Evolutionary conservation across 2,797 vertebrate genomes (phyloP).

Genomic region (Neostethus bicornis): DNA sequence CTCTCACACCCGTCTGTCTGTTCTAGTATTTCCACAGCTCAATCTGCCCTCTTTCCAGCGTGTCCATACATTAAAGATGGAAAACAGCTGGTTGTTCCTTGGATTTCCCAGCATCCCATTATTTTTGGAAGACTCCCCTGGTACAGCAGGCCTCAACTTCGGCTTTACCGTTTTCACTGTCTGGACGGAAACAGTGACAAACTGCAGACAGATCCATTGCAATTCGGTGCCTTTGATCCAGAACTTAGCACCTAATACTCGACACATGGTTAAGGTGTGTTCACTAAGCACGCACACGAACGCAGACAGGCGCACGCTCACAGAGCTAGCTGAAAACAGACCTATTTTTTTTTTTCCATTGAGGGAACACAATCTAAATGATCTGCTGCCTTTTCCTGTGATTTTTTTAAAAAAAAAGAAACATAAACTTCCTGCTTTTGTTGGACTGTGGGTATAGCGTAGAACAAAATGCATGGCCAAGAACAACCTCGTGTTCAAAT

Average conservation of each 20-base stretch:
- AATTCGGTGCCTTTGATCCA: constrained; percentile 50
- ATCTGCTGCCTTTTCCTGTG: too few species aligned
- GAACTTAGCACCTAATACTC: constrained; percentile 40
- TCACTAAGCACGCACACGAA: background rate
- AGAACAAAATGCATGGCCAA: too few species aligned
- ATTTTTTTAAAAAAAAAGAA: too few species aligned
- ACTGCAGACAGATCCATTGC: constrained; percentile 39
- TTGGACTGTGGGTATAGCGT: too few species aligned
- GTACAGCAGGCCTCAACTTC: constrained; percentile 43
- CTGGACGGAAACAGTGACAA: constrained; percentile 59
- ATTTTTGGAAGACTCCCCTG: constrained; percentile 33
- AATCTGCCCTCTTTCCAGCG: constrained; percentile 16
- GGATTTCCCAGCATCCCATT: constrained; percentile 53
- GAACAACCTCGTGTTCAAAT: too few species aligned
- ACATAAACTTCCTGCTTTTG: too few species aligned
- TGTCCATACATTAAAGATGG: constrained; percentile 52
- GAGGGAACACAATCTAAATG: too few species aligned
- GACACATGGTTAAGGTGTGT: constrained; percentile 19
- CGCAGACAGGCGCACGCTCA: background rate
- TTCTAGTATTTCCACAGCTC: constrained; percentile 44
- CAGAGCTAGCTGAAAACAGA: background rate
- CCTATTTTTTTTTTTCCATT: constrained; percentile 3
- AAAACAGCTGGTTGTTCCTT: constrained; percentile 61
- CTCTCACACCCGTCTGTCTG: constrained; percentile 38
- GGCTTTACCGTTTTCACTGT: constrained; percentile 37